Evolutionary conservation across 2,113 vertebrate species (phyloP), one percentile per base, ranked within the genome.

Genomic region (Amazona guildingii): DNA sequence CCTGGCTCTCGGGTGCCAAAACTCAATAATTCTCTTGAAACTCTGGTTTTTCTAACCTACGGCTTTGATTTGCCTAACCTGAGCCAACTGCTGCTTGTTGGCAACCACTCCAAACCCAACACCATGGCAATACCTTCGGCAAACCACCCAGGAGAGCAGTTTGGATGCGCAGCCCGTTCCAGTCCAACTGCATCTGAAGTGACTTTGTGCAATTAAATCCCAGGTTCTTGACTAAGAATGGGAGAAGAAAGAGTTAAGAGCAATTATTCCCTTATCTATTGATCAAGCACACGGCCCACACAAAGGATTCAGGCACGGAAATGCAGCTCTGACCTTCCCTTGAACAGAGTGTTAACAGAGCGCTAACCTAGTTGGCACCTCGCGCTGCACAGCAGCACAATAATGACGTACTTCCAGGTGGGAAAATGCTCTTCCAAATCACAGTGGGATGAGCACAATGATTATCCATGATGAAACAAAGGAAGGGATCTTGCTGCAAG

Each of bases 351-450:
- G 37, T 55, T 29, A 31, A 17, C 66, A 62, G 33, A 28, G 72
- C 63, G 35, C 43, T 64, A 49, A 81, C 81, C 87, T 20, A 87
- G 68, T 8, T 88, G 92, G 94, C 68, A 49, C 5, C 28, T 79
- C 51, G 52, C 7, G 20, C 78, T 17, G 83, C 86, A 52, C 51
- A 3, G 84, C 4, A 62, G 88, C 61, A 48, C 17, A 23, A 3
- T 73, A 79, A 93, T 91, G 80, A 94, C 1, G 24, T 21, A 79
- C 62, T 86, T 96, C 92, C 92, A 93, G 70, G 69, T 67, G 79
- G 66, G 83, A 91, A 59, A 66, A 61, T 17, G 78, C 66, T 80
- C 67, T 43, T 78, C 49, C 81, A 76, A 90, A 87, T 76, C 79
- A 72, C 2, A 82, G 48, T 6, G 3, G 20, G 10, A 69, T 12